Base-by-base conservation (phyloP, 2,113 vertebrate species). In the Alexandromys fortis region DNA sequence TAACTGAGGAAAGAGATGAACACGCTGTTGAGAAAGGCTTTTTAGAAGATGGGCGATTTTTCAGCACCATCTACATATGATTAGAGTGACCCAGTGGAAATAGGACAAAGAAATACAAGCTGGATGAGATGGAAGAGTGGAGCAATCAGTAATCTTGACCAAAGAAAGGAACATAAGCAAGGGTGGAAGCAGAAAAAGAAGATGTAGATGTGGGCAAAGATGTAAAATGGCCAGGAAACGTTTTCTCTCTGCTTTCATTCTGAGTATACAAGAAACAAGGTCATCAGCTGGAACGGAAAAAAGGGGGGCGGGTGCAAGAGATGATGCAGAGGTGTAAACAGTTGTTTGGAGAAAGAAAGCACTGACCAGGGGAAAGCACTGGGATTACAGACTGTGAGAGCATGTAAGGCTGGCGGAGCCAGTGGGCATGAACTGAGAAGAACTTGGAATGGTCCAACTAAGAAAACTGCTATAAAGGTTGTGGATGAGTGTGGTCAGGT, bases 231-330 rank as follows among this genome's bases (percentile, higher is more conserved):
- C 55, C 47, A 14, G 19, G 52, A 89, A 78, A 78, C 45, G 21
- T 91, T 79, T 86, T 85, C 61, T 87, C 65, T 55, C 5, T 88
- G 65, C 77, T 94, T 95, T 96, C 61, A 61, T 87, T 97, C 68
- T 96, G 90, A 94, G 70, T 47, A 92, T 4, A 82, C 77, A 98
- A 78, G 90, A 97, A 98, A 86, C 65, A 93, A 86, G 9, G 45
- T 68, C 61, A 72, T 70, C 81, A 92, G 33, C 58, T 95, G 77
- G 94, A 95, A 94, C 90, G 6, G 28, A 81, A 92, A 24, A 94
- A 14, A 4, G 7, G n/a, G 52, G 28, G 63, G 13, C 3, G 87
- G 63, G 47, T 75, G 58, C 55, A 24, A 68, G 21, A 82, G 52
- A 7, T 83, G 78, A 90, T 0, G 13, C 78, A 16, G 52, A 35